A percentile compares a stretch with the other conserved stretches of the same genome.
Conservation (phyloP, 2,113 vertebrate genomes). For the Rhinoptilus africanus region DNA sequence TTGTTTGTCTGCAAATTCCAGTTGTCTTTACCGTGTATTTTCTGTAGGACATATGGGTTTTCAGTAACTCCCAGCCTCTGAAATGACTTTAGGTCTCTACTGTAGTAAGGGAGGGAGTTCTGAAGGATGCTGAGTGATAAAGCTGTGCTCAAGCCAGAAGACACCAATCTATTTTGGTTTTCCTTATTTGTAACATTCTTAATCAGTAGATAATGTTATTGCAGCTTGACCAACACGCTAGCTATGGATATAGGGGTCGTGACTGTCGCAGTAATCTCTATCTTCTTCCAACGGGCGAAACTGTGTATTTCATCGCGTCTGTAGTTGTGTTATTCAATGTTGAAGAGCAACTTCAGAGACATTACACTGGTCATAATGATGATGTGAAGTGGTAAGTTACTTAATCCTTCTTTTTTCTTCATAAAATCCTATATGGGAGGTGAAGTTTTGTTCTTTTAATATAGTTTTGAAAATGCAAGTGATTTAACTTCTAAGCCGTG, state of each 20-base stretch:
- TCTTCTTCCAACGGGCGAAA: constrained; percentile 96
- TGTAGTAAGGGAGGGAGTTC: not conserved
- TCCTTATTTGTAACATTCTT: not conserved
- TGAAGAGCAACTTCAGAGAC: constrained; percentile 93
- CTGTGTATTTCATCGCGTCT: constrained; percentile 95
- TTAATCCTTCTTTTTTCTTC: not conserved
- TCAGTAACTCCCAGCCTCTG: not conserved
- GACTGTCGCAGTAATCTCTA: constrained; percentile 98
- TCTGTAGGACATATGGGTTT: not conserved
- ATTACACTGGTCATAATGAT: constrained; percentile 93
- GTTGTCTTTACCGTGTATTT: not conserved
- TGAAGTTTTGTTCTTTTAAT: not conserved
- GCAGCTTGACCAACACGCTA: constrained; percentile 75
- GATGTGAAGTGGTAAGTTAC: constrained; percentile 95
- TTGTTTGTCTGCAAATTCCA: not conserved
- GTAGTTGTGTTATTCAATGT: constrained; percentile 95
- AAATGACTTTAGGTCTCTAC: not conserved
- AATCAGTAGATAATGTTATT: not conserved
- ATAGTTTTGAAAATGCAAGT: not conserved
- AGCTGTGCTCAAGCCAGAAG: not conserved
- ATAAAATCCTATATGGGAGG: not conserved
- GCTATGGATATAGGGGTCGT: constrained; percentile 94
- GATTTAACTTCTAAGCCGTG: not conserved
- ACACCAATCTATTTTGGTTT: not conserved
- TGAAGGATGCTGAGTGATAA: not conserved